Evolutionary conservation across 2,797 vertebrate genomes (phyloP).

Genomic region (Scolopax bukidnonensis): DNA sequence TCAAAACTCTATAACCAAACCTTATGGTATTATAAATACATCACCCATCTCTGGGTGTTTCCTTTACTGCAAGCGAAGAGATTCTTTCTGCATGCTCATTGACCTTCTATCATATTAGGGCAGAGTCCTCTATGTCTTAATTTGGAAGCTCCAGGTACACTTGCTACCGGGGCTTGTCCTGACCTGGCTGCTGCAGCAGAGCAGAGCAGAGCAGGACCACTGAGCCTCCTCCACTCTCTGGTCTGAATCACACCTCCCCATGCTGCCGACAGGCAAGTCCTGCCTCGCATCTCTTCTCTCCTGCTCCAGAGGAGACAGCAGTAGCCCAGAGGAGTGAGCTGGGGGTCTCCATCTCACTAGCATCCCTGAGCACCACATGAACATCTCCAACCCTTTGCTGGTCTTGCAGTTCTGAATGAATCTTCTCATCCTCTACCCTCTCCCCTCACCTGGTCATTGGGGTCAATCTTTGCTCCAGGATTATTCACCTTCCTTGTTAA

Average conservation of each 20-base stretch:
- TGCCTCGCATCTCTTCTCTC: not conserved
- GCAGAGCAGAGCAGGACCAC: not conserved
- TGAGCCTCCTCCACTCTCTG: rapidly evolving
- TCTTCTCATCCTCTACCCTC: not conserved
- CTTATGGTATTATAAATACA: not conserved
- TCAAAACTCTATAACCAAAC: not conserved
- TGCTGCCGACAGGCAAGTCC: not conserved
- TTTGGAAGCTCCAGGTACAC: not conserved
- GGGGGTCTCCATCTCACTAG: not conserved
- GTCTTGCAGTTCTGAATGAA: not conserved
- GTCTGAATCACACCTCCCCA: not conserved
- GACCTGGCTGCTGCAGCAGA: not conserved
- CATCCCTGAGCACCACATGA: not conserved
- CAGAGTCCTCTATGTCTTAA: not conserved
- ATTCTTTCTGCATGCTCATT: not conserved
- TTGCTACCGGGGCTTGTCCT: not conserved
- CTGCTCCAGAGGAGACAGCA: not conserved
- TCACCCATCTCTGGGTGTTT: not conserved
- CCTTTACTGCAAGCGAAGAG: not conserved
- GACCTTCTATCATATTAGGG: not conserved
- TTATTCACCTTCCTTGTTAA: not conserved
- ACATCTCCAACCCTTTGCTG: not conserved
- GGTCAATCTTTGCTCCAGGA: not conserved
- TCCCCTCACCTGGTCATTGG: rapidly evolving
- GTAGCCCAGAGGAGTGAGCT: not conserved